Percentiles rank a stretch among this genome's conserved stretches.
Conservation (phyloP, 1,140 invertebrate species). For the Drosophila tropicalis region DNA sequence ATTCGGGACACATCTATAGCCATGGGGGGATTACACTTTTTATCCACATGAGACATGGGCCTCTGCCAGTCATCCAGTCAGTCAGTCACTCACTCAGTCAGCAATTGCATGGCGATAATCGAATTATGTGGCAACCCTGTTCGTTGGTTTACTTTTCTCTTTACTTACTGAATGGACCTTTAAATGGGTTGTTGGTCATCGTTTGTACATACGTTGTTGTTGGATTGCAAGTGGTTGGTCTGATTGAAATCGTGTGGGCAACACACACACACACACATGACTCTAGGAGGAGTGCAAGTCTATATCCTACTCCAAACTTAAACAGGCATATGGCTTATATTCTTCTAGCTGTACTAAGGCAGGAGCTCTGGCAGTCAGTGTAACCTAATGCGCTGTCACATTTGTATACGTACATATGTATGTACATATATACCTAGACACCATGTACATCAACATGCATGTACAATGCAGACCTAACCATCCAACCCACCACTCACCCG, state of each 20-base stretch:
- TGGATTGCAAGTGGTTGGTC: slow-evolving; percentile 2
- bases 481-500: too few relatives aligned
- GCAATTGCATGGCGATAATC: slow-evolving; percentile 65
- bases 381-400: background rate
- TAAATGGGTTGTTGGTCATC: slow-evolving; percentile 1
- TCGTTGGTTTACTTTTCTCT: background rate
- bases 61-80: slow-evolving; percentile 1
- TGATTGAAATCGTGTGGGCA: slow-evolving; percentile 10
- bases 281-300: background rate
- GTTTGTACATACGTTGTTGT: background rate
- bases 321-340: background rate
- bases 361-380: background rate
- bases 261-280: background rate
- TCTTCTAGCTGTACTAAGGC: too few relatives aligned
- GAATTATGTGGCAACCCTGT: slow-evolving; percentile 73
- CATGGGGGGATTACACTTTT: slow-evolving; percentile 23
- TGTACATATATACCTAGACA: background rate
- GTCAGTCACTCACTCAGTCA: slow-evolving; percentile 22
- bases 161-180: background rate
- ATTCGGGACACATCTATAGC: background rate
- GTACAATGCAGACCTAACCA: too few relatives aligned
- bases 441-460: background rate
- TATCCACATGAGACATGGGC: slow-evolving; percentile 38
- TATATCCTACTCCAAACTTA: background rate
- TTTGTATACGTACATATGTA: background rate